phyloP scores from a whole-genome alignment of 1,140 invertebrate genomes.

The Bombyx mandarina region DNA sequence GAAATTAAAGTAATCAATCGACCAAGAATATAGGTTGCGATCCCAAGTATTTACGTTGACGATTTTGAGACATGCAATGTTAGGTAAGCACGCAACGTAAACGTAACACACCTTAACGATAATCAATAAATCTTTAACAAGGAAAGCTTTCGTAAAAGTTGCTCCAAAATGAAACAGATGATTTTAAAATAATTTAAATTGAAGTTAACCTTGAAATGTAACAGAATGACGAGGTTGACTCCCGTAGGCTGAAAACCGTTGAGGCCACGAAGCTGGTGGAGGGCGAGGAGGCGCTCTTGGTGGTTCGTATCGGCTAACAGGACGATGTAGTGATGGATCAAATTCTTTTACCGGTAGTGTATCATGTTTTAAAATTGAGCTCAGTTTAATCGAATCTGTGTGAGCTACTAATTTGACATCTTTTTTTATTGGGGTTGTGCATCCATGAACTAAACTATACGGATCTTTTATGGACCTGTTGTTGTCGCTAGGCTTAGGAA shows the following conservation, averaged over 20 bases:
- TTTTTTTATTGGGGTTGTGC: constrained; percentile 57
- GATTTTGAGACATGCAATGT: constrained; percentile 14
- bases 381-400: constrained; percentile 54
- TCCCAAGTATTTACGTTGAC: background rate
- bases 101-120: constrained; percentile 13
- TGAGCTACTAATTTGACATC: constrained; percentile 24
- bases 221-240: constrained; percentile 75
- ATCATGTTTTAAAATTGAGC: constrained; percentile 77
- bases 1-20: background rate
- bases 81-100: constrained; percentile 9
- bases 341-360: constrained; percentile 79
- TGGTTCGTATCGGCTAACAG: constrained; percentile 83
- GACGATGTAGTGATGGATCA: constrained; percentile 81
- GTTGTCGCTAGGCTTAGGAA: constrained; percentile 77
- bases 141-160: constrained; percentile 21
- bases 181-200: constrained; percentile 21
- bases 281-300: constrained; percentile 66
- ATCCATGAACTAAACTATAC: constrained; percentile 37
- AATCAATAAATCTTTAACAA: constrained; percentile 27
- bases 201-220: constrained; percentile 82
- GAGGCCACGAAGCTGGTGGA: constrained; percentile 60
- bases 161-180: constrained; percentile 54
- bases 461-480: constrained; percentile 74
- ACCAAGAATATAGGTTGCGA: background rate
- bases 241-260: constrained; percentile 65